Base-by-base conservation (phyloP, 2,888 invertebrate species). In the Cylindroiulus punctatus region DNA sequence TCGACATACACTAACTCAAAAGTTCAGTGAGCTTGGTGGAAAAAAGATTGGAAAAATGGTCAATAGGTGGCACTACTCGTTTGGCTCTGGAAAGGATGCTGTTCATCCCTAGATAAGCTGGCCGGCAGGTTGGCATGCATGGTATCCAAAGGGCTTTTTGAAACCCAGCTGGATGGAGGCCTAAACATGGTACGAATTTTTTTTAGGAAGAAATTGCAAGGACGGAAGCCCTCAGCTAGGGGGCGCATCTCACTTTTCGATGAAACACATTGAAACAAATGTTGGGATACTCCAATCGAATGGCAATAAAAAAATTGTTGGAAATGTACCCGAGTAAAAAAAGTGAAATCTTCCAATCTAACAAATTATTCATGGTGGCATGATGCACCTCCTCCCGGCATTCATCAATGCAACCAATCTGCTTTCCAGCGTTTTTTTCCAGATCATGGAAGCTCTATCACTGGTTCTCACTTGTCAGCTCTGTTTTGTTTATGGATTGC, bases 291-390 rank as follows among this genome's bases (percentile, higher is more conserved):
- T 65, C 65, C 26, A n/a, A n/a, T 57, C 57, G n/a, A 57, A 57
- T 57, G 57, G n/a, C 65, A 65, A n/a, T 65, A 65, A 65, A 65
- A 65, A 65, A 65, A 65, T 26, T 10, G 26, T 4, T 7, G 10
- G 10, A 65, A 65, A 65, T 22, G 22, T 22, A 65, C 1, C 65
- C 65, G 22, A 65, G 22, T 65, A 65, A 65, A 65, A 57, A 65
- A 65, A 65, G 22, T 36, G 36, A 26, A 65, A 65, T 65, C 65
- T 26, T 65, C 26, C 65, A 65, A 65, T 26, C 65, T 65, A 65
- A 65, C 65, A 65, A 65, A 65, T 65, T 65, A 65, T 65, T 65
- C 65, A 65, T 65, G 65, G 65, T 65, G 65, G 65, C 65, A 65
- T 65, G 65, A 65, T 65, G 65, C 65, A 65, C 65, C 65, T 65